These are phyloP conservation scores for Archegozetes longisetosus DNA, from an alignment of 1,140 invertebrate species.

Conservation along the genomic window DNA sequence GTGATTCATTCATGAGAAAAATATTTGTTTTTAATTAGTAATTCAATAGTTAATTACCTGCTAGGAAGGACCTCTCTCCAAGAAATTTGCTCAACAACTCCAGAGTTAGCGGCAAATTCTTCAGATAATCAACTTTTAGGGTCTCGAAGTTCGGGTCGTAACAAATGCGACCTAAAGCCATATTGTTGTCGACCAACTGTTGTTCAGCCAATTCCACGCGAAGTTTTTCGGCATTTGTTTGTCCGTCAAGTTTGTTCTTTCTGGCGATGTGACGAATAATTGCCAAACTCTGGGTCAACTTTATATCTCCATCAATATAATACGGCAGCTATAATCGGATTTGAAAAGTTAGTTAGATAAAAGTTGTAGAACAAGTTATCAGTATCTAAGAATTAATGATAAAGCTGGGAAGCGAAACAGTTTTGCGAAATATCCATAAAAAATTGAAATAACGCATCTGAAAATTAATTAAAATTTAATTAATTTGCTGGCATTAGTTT, in stretches of 20 bases:
- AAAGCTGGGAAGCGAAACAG: too few relatives aligned
- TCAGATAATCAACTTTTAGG: slow-evolving; percentile 20
- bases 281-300: slow-evolving; percentile 30
- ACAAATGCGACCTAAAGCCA: slow-evolving; percentile 24
- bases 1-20: too few relatives aligned
- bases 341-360: too few relatives aligned
- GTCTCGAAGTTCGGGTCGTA: slow-evolving; percentile 19
- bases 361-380: too few relatives aligned
- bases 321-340: slow-evolving; percentile 19
- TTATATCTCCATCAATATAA: slow-evolving; percentile 23
- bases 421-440: too few relatives aligned
- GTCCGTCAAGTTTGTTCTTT: slow-evolving; percentile 24
- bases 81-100: slow-evolving; percentile 28
- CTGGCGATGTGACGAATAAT: slow-evolving; percentile 36
- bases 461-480: too few relatives aligned
- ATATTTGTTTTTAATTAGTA: too few relatives aligned
- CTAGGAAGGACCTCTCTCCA: slow-evolving; percentile 30
- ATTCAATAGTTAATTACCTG: too few relatives aligned
- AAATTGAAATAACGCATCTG: too few relatives aligned
- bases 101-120: slow-evolving; percentile 25
- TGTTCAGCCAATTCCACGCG: slow-evolving; percentile 32
- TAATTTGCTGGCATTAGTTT: too few relatives aligned
- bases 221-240: slow-evolving; percentile 30
- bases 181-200: slow-evolving; percentile 32
- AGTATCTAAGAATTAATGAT: too few relatives aligned